phyloP scores from a whole-genome alignment of 1,140 invertebrate genomes.

The Papilio aristodemus region DNA sequence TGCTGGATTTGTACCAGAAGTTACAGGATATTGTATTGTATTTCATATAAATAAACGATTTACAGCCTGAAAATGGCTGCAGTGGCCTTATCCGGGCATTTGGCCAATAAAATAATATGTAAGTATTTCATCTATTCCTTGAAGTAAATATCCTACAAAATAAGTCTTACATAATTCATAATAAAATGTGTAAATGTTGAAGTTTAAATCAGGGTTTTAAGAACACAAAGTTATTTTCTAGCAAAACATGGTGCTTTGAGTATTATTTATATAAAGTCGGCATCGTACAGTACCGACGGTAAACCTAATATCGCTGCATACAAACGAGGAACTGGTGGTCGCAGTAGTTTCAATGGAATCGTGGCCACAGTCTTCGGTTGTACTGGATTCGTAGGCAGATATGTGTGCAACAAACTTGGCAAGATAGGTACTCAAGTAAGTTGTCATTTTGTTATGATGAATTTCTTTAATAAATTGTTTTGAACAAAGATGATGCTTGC shows the following conservation, averaged over 20 bases:
- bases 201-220: not conserved
- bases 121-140: constrained; percentile 40
- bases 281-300: constrained; percentile 63
- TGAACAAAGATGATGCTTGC: too few relatives aligned
- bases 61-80: constrained; percentile 69
- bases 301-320: constrained; percentile 68
- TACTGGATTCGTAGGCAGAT: constrained; percentile 92
- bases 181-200: constrained; percentile 7
- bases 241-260: constrained; percentile 65
- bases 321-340: constrained; percentile 94
- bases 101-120: constrained; percentile 64
- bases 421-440: constrained; percentile 91
- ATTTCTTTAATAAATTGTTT: not conserved
- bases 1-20: constrained; percentile 17
- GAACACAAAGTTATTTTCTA: constrained; percentile 39
- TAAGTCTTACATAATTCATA: constrained; percentile 59
- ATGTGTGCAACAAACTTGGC: constrained; percentile 93
- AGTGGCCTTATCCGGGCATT: constrained; percentile 63
- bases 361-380: constrained; percentile 98
- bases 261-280: constrained; percentile 68
- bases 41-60: constrained; percentile 31
- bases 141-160: constrained; percentile 17
- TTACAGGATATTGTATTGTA: constrained; percentile 31
- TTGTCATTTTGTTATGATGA: not conserved
- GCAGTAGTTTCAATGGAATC: constrained; percentile 97